Evolutionary conservation across 2,888 invertebrate genomes (phyloP).

Genomic region (Gandaritis pyraliata): DNA sequence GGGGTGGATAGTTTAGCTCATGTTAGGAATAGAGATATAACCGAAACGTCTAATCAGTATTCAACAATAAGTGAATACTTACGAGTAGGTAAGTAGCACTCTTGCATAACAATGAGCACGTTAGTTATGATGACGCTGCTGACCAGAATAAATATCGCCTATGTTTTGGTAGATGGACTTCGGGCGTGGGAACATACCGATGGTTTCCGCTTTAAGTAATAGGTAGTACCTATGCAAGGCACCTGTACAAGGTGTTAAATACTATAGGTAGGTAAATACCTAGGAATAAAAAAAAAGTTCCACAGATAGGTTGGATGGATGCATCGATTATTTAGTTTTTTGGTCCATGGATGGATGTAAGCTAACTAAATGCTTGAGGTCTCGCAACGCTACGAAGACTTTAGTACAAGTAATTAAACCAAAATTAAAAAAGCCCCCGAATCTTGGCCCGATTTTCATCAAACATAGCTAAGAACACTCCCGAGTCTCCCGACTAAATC

Average conservation of each 20-base stretch:
- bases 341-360: too few relatives aligned
- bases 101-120: conserved; percentile 51
- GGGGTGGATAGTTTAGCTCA: background rate
- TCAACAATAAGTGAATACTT: conserved; percentile 32
- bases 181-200: conserved; percentile 46
- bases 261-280: background rate
- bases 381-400: too few relatives aligned
- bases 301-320: too few relatives aligned
- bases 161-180: conserved; percentile 43
- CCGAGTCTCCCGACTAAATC: too few relatives aligned
- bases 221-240: background rate
- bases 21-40: conserved; percentile 15
- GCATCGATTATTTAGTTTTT: too few relatives aligned
- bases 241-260: background rate
- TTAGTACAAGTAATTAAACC: too few relatives aligned
- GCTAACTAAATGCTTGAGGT: too few relatives aligned
- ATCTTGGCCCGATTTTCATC: too few relatives aligned
- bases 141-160: conserved; percentile 52
- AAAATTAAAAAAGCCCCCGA: too few relatives aligned
- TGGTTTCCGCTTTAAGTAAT: conserved; percentile 38
- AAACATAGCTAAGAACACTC: too few relatives aligned
- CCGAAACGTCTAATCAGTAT: conserved; percentile 41
- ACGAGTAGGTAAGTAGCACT: conserved; percentile 32
- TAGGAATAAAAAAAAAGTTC: too few relatives aligned
- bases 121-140: conserved; percentile 50